Conservation (phyloP, 1,140 invertebrate species). For the Drosophila trapezifrons region DNA sequence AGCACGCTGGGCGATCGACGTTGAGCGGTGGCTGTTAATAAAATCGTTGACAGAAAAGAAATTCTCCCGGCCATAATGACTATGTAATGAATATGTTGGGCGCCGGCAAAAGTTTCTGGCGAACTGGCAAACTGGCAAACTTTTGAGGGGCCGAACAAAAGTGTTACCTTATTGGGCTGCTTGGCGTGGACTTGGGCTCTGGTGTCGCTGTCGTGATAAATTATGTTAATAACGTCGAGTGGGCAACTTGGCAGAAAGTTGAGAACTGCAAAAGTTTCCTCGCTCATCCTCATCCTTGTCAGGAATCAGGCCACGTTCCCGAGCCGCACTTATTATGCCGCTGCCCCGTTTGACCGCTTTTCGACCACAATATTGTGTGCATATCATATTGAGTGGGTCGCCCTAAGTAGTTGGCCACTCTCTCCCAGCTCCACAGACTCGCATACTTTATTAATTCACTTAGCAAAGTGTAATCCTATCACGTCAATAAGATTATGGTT, state of each 20-base stretch:
- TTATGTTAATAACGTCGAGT: conserved; percentile 78
- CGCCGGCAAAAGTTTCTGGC: conserved; percentile 28
- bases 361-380: conserved; percentile 78
- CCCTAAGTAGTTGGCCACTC: conserved; percentile 68
- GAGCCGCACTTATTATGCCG: conserved; percentile 10
- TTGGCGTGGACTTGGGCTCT: conserved; percentile 32
- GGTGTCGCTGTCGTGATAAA: conserved; percentile 78
- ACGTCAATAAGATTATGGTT: conserved; percentile 84
- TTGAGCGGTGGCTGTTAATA: conserved; percentile 45
- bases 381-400: conserved; percentile 74
- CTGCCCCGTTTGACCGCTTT: conserved; percentile 36
- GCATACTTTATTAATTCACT: conserved; percentile 83
- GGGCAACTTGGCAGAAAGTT: conserved; percentile 68
- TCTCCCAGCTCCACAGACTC: conserved; percentile 5
- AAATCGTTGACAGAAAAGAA: conserved; percentile 55
- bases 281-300: conserved; percentile 66
- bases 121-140: conserved; percentile 1
- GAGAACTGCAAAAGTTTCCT: conserved; percentile 60
- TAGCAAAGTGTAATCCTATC: conserved; percentile 84
- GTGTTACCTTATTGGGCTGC: conserved; percentile 76
- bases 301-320: conserved; percentile 71
- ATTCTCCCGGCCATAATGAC: conserved; percentile 55
- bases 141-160: conserved; percentile 51
- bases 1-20: conserved; percentile 17
- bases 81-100: conserved; percentile 75